A percentile compares a stretch with the other conserved stretches of the same genome.
These are phyloP conservation scores for Sminthurides aquaticus DNA, from an alignment of 2,888 invertebrate species.

Conservation along the genomic window DNA sequence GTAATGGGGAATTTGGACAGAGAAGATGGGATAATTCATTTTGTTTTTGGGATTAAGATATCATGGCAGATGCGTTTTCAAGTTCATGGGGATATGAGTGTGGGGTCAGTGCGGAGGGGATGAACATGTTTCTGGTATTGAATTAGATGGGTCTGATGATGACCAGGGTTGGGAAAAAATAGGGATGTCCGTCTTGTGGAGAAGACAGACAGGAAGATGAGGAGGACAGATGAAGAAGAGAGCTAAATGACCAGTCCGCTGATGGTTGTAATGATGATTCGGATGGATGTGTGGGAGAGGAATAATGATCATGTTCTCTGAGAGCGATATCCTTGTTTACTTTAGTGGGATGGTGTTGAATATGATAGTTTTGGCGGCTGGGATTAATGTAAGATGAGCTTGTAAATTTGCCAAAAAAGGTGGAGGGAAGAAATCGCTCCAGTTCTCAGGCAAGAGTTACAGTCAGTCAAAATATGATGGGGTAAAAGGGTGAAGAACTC, in stretches of 20 bases:
- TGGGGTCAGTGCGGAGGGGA: neutral
- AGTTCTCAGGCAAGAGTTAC: neutral
- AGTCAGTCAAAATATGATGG: neutral
- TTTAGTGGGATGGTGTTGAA: neutral
- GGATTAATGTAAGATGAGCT: neutral
- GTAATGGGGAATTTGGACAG: neutral
- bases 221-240: neutral
- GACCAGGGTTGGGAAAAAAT: too few relatives aligned
- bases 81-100: neutral
- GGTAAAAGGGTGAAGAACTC: neutral
- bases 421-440: neutral
- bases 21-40: slow-evolving; percentile 1
- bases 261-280: neutral
- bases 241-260: slow-evolving; percentile 1
- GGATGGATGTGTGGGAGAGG: neutral
- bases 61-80: neutral
- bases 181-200: too few relatives aligned
- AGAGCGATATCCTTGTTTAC: neutral
- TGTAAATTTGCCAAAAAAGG: slow-evolving; percentile 8
- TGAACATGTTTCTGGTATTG: neutral
- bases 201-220: neutral
- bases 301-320: neutral
- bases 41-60: neutral
- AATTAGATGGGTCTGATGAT: neutral
- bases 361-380: too few relatives aligned